Percentiles rank a stretch among this genome's conserved stretches.
phyloP scores from a whole-genome alignment of 2,113 vertebrate genomes.

The Tachuris rubrigastra region DNA sequence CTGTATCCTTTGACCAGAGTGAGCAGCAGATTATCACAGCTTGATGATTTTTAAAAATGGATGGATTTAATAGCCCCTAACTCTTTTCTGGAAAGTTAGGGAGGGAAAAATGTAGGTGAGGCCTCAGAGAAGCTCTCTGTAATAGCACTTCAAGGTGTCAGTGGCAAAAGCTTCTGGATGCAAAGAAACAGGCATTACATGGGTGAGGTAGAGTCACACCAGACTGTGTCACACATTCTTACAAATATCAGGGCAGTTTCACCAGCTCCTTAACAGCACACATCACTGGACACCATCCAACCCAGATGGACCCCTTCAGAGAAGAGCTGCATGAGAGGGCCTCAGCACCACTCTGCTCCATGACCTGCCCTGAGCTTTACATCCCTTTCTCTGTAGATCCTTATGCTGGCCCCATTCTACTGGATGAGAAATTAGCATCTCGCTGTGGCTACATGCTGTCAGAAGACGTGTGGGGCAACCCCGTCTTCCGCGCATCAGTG shows the following conservation, averaged over 20 bases:
- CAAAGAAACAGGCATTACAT: not conserved
- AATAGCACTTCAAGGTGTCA: not conserved
- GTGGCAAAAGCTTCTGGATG: not conserved
- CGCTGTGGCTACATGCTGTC: slow-evolving; percentile 37
- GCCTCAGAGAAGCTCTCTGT: not conserved
- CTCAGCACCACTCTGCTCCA: not conserved
- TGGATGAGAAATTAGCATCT: slow-evolving; percentile 22
- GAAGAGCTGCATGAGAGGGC: accelerated
- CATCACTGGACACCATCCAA: not conserved
- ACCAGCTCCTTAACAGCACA: not conserved
- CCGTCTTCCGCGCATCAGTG: not conserved
- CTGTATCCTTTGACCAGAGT: not conserved
- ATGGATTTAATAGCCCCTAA: not conserved
- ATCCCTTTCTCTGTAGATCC: not conserved
- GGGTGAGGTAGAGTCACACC: not conserved
- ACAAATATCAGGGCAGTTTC: not conserved
- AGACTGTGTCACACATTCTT: not conserved
- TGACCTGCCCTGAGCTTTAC: not conserved
- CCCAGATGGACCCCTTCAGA: not conserved
- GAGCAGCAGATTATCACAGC: not conserved
- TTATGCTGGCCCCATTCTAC: not conserved
- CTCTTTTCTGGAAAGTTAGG: not conserved
- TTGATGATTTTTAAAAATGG: not conserved
- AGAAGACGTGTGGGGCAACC: slow-evolving; percentile 41
- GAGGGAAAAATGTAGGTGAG: not conserved